phyloP scores from a whole-genome alignment of 1,140 invertebrate species.

The Drosophila aff. region DNA sequence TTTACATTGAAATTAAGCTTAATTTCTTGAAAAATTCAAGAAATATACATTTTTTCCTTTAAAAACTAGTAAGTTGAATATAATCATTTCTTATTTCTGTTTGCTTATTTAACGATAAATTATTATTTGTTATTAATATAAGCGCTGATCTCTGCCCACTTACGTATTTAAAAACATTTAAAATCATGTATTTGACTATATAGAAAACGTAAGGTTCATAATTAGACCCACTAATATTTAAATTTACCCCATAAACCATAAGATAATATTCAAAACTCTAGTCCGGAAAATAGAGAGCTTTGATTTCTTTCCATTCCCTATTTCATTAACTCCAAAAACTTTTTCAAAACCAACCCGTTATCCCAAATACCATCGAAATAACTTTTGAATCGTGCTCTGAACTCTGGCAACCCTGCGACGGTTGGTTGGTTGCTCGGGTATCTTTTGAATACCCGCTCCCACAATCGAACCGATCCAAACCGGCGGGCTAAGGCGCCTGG shows the following conservation, averaged over 20 bases:
- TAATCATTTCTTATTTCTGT: too few species aligned
- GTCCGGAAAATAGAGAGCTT: not conserved
- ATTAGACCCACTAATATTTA: not conserved
- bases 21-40: too few species aligned
- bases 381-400: conserved; percentile 46
- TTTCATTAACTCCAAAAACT: fast-evolving
- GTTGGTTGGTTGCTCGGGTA: conserved; percentile 21
- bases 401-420: conserved; percentile 52
- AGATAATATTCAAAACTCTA: too few species aligned
- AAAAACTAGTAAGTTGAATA: too few species aligned
- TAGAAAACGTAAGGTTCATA: not conserved
- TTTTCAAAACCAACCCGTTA: conserved; percentile 2
- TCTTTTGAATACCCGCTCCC: conserved; percentile 66
- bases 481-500: conserved; percentile 46
- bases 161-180: not conserved
- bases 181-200: not conserved
- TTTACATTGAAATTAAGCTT: not conserved
- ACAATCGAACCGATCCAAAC: conserved; percentile 45
- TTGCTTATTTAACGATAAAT: too few species aligned
- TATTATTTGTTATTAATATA: too few species aligned
- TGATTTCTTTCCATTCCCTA: not conserved
- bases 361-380: conserved; percentile 2
- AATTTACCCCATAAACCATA: not conserved
- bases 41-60: too few species aligned
- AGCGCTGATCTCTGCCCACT: not conserved